Base-by-base conservation (phyloP, 1,140 invertebrate species). In the Drosophila grimshawi region DNA sequence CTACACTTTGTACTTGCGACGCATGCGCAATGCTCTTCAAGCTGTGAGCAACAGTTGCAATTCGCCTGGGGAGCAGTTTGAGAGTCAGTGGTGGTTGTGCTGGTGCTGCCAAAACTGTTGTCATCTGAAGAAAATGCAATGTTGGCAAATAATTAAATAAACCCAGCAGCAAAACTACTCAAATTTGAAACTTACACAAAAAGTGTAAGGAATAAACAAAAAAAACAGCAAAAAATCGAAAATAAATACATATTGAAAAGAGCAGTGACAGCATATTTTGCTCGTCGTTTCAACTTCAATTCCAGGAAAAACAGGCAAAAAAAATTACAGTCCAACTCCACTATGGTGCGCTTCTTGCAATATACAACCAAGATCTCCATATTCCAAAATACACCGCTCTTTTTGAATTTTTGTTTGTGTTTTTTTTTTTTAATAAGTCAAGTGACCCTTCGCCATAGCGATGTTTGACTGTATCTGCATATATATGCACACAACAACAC, bases 221-320 rank as follows among this genome's bases (percentile, higher is more conserved):
- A 39, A 10, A 43, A 29, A 43, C 19, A 32, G 29, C 8, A n/a
- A n/a, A 48, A 33, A 65, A 19, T 59, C 39, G 41, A 37, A 51
- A 57, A 57, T 33, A 11, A 48, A 59, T 45, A 53, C 11, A 48
- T 33, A 48, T 53, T 19, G 52, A 52, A 8, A 64, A 74, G 59
- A 64, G 71, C 71, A 68, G 39, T 27, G 43, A 32, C 59, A 69
- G 66, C 72, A 75, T 70, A 75, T 57, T 69, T 65, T 69, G 55
- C 41, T 49, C 49, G 33, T 67, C 60, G 76, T 66, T 65, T 78
- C 61, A 61, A 56, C 72, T 78, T 78, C 33, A 70, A 69, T 78
- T 78, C 76, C 65, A 61, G 72, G 76, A 78, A 78, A 65, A 78
- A 56, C 29, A 29, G 56, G 66, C 65, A 66, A 63, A 68, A 68